A percentile compares a stretch with the other conserved stretches of the same genome.
Conservation (phyloP, 2,888 invertebrate species). For the Pseudolycoriella hygida region DNA sequence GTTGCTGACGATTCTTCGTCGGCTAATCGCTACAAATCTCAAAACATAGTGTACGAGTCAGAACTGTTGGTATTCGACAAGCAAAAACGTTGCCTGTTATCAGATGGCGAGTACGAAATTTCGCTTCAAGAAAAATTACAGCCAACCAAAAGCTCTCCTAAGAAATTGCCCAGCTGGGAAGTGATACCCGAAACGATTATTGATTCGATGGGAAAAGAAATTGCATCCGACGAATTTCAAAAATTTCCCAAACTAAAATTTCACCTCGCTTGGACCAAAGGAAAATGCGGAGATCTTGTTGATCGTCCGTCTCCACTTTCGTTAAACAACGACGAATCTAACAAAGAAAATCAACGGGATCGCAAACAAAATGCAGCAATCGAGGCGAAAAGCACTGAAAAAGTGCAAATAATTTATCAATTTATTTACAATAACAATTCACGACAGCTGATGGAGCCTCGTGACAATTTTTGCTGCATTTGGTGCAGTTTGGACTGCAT, state of each 20-base stretch:
- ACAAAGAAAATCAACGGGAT: slow-evolving; percentile 1
- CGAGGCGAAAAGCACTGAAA: background rate
- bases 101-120: slow-evolving; percentile 81
- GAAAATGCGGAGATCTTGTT: slow-evolving; percentile 17
- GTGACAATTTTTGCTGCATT: slow-evolving; percentile 84
- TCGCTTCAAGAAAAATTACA: slow-evolving; percentile 54
- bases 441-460: slow-evolving; percentile 86
- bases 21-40: slow-evolving; percentile 27
- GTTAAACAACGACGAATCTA: slow-evolving; percentile 3
- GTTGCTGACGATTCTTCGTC: slow-evolving; percentile 17
- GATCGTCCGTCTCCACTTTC: slow-evolving; percentile 5
- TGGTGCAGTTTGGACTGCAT: slow-evolving; percentile 90
- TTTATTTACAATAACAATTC: slow-evolving; percentile 92
- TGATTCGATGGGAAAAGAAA: slow-evolving; percentile 14
- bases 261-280: slow-evolving; percentile 66
- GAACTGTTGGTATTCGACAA: slow-evolving; percentile 83
- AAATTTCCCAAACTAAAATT: slow-evolving; percentile 71
- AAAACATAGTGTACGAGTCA: slow-evolving; percentile 35
- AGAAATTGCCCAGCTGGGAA: slow-evolving; percentile 52
- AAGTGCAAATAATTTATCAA: slow-evolving; percentile 71
- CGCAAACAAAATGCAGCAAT: background rate
- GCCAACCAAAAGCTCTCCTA: slow-evolving; percentile 35
- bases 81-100: slow-evolving; percentile 67
- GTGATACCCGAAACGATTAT: slow-evolving; percentile 38
- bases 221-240: slow-evolving; percentile 56